Evolutionary conservation across 1,140 invertebrate genomes (phyloP).

Genomic region (Solenopsis fugax): DNA sequence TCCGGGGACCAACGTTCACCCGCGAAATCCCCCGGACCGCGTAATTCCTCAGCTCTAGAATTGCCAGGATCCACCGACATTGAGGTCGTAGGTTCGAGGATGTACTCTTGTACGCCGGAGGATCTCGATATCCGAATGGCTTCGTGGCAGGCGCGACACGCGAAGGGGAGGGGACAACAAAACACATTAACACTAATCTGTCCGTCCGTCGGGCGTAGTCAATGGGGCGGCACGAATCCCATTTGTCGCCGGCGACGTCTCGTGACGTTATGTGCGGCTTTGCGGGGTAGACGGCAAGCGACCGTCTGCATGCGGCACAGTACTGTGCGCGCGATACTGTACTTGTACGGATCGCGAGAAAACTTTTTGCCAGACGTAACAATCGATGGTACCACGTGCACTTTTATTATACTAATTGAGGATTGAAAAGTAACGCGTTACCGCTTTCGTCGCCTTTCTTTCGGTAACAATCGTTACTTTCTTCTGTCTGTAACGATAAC

Average conservation of each 20-base stretch:
- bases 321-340: background rate
- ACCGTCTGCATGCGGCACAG: background rate
- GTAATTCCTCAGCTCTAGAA: constrained; percentile 39
- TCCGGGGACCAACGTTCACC: constrained; percentile 38
- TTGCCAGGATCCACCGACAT: background rate
- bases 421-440: too few species aligned
- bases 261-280: constrained; percentile 66
- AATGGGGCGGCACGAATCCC: constrained; percentile 76
- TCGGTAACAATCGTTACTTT: too few species aligned
- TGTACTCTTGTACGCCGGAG: background rate
- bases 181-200: constrained; percentile 77
- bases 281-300: constrained; percentile 3
- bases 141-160: constrained; percentile 32
- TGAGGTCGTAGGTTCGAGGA: constrained; percentile 11
- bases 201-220: constrained; percentile 72
- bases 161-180: constrained; percentile 63
- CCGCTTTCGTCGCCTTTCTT: too few species aligned
- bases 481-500: too few species aligned
- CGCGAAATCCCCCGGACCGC: constrained; percentile 29
- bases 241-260: constrained; percentile 74
- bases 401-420: background rate
- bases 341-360: background rate
- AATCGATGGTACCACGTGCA: background rate
- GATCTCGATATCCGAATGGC: constrained; percentile 58
- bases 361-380: background rate